phyloP scores from a whole-genome alignment of 2,113 vertebrate species.

The Microcebus jonahi region DNA sequence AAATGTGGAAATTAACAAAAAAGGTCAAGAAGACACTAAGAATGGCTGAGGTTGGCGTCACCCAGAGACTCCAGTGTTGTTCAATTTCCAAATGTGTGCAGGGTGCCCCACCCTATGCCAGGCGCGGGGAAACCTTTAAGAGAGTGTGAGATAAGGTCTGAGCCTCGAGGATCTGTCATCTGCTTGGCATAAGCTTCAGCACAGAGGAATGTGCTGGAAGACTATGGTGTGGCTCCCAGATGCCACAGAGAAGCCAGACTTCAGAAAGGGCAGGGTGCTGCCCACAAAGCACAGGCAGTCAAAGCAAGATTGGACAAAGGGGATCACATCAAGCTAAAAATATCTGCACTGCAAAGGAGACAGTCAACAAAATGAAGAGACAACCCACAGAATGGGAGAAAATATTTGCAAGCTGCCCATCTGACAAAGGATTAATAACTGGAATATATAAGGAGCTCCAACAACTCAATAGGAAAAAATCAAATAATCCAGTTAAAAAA shows the following conservation, averaged over 20 bases:
- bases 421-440: too few relatives aligned
- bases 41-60: accelerated
- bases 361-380: too few relatives aligned
- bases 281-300: too few relatives aligned
- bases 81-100: not conserved
- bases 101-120: accelerated
- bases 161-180: not conserved
- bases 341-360: too few relatives aligned
- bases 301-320: too few relatives aligned
- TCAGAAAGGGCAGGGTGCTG: not conserved
- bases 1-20: not conserved
- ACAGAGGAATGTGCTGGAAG: not conserved
- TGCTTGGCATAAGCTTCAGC: not conserved
- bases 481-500: too few relatives aligned
- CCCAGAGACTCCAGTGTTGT: too few relatives aligned
- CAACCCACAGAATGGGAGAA: too few relatives aligned
- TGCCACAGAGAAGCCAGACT: not conserved
- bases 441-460: too few relatives aligned
- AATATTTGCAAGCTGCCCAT: too few relatives aligned
- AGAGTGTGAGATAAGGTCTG: not conserved
- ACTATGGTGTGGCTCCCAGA: not conserved
- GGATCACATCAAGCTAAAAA: too few relatives aligned
- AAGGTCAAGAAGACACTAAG: not conserved
- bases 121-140: not conserved
- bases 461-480: too few relatives aligned